phyloP scores from a whole-genome alignment of 2,888 invertebrate genomes.

The Tipula vernalis region DNA sequence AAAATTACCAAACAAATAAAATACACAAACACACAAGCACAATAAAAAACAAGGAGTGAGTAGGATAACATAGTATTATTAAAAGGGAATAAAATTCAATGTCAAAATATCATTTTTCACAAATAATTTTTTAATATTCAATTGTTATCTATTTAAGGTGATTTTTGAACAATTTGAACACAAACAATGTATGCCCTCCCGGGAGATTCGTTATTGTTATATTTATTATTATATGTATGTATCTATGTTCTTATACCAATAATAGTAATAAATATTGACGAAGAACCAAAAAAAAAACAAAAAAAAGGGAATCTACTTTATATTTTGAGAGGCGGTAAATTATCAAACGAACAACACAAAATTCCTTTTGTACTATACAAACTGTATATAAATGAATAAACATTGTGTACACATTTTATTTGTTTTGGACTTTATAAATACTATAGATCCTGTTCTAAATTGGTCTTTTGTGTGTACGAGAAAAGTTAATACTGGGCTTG shows the following conservation, averaged over 20 bases:
- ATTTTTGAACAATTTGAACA: neutral
- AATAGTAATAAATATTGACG: constrained; percentile 4
- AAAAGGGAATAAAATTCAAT: neutral
- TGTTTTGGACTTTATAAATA: neutral
- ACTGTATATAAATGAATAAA: neutral
- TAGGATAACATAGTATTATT: neutral
- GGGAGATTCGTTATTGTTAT: neutral
- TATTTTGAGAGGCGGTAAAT: neutral
- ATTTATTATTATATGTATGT: neutral
- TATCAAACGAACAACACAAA: neutral
- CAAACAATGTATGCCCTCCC: neutral
- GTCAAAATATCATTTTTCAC: neutral
- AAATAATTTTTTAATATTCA: neutral
- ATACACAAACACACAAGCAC: too few species aligned
- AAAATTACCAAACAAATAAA: neutral
- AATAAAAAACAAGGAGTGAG: neutral
- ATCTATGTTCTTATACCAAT: neutral
- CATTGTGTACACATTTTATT: neutral
- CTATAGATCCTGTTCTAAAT: neutral
- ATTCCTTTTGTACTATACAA: neutral
- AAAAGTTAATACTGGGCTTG: neutral
- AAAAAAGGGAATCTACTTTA: neutral
- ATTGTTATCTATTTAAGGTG: neutral
- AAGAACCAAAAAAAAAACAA: neutral
- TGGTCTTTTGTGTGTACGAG: neutral